A percentile compares a stretch with the other conserved stretches of the same genome.
These are phyloP conservation scores for Sceliomorpha sp. DNA, from an alignment of 2,888 invertebrate genomes.

Conservation along the genomic window DNA sequence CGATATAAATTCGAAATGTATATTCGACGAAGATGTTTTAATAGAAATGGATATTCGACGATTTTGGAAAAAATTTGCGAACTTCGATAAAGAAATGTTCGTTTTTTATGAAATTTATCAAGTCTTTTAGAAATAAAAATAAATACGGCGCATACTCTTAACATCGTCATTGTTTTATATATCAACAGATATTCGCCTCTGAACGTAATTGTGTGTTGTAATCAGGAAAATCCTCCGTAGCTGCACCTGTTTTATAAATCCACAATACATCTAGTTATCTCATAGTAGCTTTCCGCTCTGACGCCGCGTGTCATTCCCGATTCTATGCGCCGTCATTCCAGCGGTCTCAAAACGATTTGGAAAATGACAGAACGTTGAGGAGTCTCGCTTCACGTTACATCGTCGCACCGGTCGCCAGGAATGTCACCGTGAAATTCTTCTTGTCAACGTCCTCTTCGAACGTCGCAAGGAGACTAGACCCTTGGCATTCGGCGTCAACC, in stretches of 20 bases:
- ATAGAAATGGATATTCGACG: too few species aligned
- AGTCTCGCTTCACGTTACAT: conserved; percentile 33
- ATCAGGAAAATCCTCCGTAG: too few species aligned
- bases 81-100: too few species aligned
- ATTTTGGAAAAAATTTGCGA: too few species aligned
- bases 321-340: conserved; percentile 63
- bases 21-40: too few species aligned
- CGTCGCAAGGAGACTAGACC: conserved; percentile 30
- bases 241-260: conserved; percentile 24
- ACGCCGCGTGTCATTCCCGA: conserved; percentile 65
- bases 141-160: too few species aligned
- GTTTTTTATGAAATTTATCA: too few species aligned
- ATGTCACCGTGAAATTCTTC: conserved; percentile 62
- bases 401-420: conserved; percentile 50
- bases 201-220: too few species aligned
- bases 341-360: conserved; percentile 52
- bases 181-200: too few species aligned
- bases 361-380: conserved; percentile 52
- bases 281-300: conserved; percentile 53
- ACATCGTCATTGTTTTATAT: too few species aligned
- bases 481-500: conserved; percentile 45
- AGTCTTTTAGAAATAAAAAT: too few species aligned
- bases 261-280: conserved; percentile 43
- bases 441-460: conserved; percentile 50
- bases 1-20: too few species aligned